Conservation (phyloP, 2,113 vertebrate genomes). For the Peromyscus californicus region DNA sequence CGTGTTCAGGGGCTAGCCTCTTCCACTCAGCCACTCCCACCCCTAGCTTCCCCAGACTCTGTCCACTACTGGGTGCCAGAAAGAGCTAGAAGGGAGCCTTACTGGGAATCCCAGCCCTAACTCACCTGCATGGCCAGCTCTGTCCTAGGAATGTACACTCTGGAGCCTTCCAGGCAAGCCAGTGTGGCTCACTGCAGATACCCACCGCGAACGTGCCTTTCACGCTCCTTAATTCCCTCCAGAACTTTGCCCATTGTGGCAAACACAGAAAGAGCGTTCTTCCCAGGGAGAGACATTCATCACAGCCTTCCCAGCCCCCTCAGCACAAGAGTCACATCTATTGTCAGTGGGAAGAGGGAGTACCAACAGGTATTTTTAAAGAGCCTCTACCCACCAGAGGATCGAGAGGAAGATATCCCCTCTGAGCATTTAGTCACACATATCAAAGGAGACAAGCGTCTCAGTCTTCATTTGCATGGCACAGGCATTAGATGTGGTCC, state of each 20-base stretch:
- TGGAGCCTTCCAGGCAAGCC: slow-evolving; percentile 25
- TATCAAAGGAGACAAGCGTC: slow-evolving; percentile 81
- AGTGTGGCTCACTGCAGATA: slow-evolving; percentile 69
- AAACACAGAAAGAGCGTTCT: slow-evolving; percentile 76
- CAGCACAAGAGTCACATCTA: neutral
- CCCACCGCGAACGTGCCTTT: slow-evolving; percentile 79
- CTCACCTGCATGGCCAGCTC: neutral
- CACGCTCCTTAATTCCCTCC: slow-evolving; percentile 72
- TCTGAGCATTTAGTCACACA: slow-evolving; percentile 81
- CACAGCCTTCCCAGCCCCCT: slow-evolving; percentile 3
- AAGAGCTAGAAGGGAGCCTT: neutral
- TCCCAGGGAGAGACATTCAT: slow-evolving; percentile 74
- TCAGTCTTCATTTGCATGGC: slow-evolving; percentile 79
- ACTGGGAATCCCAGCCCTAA: neutral
- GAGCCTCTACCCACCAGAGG: slow-evolving; percentile 69
- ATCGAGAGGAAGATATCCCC: slow-evolving; percentile 75
- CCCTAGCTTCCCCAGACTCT: neutral
- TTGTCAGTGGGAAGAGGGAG: slow-evolving; percentile 55
- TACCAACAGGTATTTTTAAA: slow-evolving; percentile 84
- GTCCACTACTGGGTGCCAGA: neutral
- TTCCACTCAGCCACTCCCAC: neutral
- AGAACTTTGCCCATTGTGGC: slow-evolving; percentile 60
- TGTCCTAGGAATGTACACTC: neutral
- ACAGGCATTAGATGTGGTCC: slow-evolving; percentile 83
- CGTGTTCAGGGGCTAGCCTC: neutral